Percentiles rank a stretch among this genome's conserved stretches.
Conservation (phyloP, 2,888 invertebrate species). For the Acrobasis suavella region DNA sequence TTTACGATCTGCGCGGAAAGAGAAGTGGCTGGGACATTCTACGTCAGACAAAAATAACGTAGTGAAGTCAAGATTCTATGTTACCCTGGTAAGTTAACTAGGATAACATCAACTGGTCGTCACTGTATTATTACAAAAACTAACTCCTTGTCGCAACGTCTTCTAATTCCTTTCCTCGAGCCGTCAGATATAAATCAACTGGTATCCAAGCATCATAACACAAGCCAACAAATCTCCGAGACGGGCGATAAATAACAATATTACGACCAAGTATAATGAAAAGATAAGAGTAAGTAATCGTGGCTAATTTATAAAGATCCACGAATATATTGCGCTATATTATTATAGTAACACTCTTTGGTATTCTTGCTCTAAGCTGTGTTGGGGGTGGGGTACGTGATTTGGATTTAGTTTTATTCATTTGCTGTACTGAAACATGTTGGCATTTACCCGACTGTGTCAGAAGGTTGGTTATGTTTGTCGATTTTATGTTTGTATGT, state of each 20-base stretch:
- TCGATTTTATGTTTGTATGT: too few relatives aligned
- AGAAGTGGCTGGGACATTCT: too few relatives aligned
- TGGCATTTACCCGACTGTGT: neutral
- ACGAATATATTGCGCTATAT: constrained; percentile 4
- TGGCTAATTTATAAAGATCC: constrained; percentile 14
- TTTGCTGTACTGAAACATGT: neutral
- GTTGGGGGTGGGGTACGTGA: neutral
- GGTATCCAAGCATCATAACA: constrained; percentile 4
- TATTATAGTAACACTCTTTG: neutral
- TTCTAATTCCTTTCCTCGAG: too few relatives aligned
- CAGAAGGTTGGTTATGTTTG: too few relatives aligned
- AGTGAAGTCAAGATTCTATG: too few relatives aligned
- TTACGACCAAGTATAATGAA: constrained; percentile 11
- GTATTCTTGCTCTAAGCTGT: neutral
- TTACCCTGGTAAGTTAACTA: too few relatives aligned
- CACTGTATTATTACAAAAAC: too few relatives aligned
- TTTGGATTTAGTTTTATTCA: neutral
- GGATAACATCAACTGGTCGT: too few relatives aligned
- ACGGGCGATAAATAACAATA: constrained; percentile 8
- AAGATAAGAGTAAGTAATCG: constrained; percentile 10
- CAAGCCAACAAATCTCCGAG: constrained; percentile 1
- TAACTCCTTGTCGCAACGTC: too few relatives aligned
- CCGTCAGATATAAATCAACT: neutral
- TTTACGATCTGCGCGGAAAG: too few relatives aligned
- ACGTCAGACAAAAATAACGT: too few relatives aligned